Percentiles rank a stretch among this genome's conserved stretches.
phyloP scores from a whole-genome alignment of 2,888 invertebrate genomes.

The Tupiocoris notatus region DNA sequence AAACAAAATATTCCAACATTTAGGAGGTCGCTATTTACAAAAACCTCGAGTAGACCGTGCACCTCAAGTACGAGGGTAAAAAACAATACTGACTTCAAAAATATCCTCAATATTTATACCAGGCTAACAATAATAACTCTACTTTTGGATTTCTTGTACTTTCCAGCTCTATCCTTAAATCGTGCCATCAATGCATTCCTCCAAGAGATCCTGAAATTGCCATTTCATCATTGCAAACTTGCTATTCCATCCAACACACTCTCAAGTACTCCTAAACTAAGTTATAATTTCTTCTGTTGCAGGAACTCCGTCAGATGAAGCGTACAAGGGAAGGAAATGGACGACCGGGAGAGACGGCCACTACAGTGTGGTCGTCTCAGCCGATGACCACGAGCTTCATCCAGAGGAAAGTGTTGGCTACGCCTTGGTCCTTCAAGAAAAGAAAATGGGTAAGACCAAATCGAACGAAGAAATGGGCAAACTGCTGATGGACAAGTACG shows the following conservation, averaged over 20 bases:
- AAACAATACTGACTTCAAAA: no score
- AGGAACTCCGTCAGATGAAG: conserved; percentile 42
- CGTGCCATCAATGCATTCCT: no score
- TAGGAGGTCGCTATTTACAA: no score
- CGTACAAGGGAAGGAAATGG: conserved; percentile 45
- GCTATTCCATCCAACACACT: neutral
- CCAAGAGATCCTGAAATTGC: no score
- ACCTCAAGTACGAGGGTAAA: no score
- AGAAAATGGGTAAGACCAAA: conserved; percentile 34
- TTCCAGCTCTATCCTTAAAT: no score
- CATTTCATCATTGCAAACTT: neutral
- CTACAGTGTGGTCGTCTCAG: conserved; percentile 48
- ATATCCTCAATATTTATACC: no score
- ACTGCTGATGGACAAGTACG: conserved; percentile 33
- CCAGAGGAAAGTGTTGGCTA: conserved; percentile 42
- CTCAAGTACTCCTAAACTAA: neutral
- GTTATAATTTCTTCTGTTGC: conserved; percentile 27
- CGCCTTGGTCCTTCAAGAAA: conserved; percentile 41
- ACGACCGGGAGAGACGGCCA: conserved; percentile 46
- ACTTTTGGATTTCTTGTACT: no score
- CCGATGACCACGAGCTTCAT: conserved; percentile 40
- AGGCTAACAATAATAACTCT: no score
- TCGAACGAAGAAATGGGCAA: conserved; percentile 21
- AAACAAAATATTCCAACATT: no score
- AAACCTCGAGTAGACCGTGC: no score